phyloP scores from a whole-genome alignment of 2,888 invertebrate species.

The Troides aeacus region DNA sequence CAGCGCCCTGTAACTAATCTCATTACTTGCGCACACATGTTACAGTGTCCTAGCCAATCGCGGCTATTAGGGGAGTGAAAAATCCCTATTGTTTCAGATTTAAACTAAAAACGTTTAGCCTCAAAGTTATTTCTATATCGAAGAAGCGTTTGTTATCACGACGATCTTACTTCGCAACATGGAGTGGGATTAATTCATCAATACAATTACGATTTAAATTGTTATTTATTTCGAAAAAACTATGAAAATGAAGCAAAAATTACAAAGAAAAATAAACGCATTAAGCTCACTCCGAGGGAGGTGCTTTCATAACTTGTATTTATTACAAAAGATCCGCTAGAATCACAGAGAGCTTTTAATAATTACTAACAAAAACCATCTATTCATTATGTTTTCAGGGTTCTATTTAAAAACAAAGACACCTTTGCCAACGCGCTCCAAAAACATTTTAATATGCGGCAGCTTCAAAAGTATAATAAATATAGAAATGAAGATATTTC shows the following conservation, averaged over 20 bases:
- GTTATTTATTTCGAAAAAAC: neutral
- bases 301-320: constrained; percentile 10
- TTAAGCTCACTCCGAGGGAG: neutral
- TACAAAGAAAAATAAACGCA: neutral
- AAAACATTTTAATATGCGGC: neutral
- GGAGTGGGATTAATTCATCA: neutral
- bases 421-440: neutral
- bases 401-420: constrained; percentile 5
- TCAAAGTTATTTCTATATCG: neutral
- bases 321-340: constrained; percentile 15
- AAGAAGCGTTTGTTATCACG: no score
- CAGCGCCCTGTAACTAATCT: constrained; percentile 31
- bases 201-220: neutral
- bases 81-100: neutral
- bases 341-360: constrained; percentile 18
- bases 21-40: constrained; percentile 20
- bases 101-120: neutral
- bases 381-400: constrained; percentile 3
- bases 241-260: neutral
- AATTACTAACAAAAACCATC: constrained; percentile 11
- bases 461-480: neutral
- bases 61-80: neutral
- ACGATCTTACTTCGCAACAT: neutral
- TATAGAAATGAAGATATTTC: neutral
- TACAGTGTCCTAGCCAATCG: neutral